Conservation (phyloP, 2,888 invertebrate genomes). For the Stenchaetothrips biformis region DNA sequence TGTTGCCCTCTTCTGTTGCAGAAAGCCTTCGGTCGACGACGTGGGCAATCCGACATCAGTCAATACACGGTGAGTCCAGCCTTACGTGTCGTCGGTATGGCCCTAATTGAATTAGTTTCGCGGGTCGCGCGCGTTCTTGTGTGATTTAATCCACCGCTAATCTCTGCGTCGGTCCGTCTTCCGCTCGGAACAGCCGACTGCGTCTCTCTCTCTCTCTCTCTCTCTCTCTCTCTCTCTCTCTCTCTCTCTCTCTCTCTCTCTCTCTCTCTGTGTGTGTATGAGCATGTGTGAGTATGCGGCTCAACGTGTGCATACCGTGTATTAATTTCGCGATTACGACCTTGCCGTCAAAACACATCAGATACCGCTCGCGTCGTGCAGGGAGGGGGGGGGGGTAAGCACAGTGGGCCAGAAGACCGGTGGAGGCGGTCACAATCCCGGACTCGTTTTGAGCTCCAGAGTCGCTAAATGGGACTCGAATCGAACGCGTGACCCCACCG, state of each 20-base stretch:
- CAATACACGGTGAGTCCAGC: slow-evolving; percentile 74
- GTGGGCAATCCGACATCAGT: slow-evolving; percentile 78
- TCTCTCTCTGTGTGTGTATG: not conserved
- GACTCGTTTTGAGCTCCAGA: no score
- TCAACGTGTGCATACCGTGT: slow-evolving; percentile 4
- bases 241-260: not conserved
- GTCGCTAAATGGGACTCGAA: no score
- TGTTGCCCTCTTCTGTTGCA: slow-evolving; percentile 53
- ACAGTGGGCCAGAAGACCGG: no score
- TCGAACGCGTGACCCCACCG: no score
- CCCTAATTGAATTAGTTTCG: not conserved
- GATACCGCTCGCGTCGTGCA: not conserved
- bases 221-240: not conserved
- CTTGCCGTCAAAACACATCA: slow-evolving; percentile 3
- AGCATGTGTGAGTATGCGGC: not conserved
- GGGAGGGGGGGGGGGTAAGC: no score
- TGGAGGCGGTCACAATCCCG: no score
- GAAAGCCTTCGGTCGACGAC: slow-evolving; percentile 82
- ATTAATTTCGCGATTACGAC: slow-evolving; percentile 16
- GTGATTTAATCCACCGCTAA: not conserved
- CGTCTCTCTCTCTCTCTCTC: not conserved
- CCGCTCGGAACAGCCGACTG: not conserved
- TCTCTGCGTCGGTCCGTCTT: not conserved
- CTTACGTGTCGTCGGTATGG: not conserved
- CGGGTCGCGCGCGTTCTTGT: not conserved